These are phyloP conservation scores for Onychostruthus taczanowskii DNA, from an alignment of 2,113 vertebrate genomes.

Conservation along the genomic window DNA sequence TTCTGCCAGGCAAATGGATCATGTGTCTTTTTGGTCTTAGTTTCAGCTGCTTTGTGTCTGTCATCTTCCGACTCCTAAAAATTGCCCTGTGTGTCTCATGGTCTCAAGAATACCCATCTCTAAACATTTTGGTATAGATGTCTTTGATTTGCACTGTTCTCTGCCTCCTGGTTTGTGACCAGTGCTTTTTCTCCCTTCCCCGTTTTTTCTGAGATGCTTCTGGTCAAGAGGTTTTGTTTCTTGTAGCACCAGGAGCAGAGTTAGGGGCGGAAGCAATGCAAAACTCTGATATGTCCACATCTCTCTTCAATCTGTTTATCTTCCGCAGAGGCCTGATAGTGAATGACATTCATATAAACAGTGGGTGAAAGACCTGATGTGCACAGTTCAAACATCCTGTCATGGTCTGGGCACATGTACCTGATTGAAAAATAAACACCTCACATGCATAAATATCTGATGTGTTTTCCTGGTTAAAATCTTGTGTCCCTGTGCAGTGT, in stretches of 20 bases:
- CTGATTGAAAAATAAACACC: conserved; percentile 63
- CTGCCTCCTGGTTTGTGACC: background rate
- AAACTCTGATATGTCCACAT: conserved; percentile 35
- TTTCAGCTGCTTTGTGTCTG: background rate
- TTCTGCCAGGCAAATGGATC: background rate
- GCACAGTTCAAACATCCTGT: conserved; percentile 66
- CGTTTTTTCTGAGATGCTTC: background rate
- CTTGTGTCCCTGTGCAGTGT: background rate
- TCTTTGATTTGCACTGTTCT: background rate
- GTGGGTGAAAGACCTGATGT: conserved; percentile 46
- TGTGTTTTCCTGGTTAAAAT: conserved; percentile 28
- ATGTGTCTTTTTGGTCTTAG: background rate
- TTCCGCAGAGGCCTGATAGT: conserved; percentile 36
- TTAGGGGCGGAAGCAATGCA: conserved; percentile 29
- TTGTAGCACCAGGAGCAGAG: background rate
- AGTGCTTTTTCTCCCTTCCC: conserved; percentile 1
- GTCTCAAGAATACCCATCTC: background rate
- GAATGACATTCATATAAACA: conserved; percentile 67
- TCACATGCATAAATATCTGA: conserved; percentile 3
- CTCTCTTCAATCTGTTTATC: conserved; percentile 62
- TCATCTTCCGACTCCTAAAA: background rate
- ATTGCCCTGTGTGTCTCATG: background rate
- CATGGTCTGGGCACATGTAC: conserved; percentile 23
- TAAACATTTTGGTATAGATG: background rate
- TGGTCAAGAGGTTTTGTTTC: conserved; percentile 1